Evolutionary conservation across 2,113 vertebrate species (phyloP).

Genomic region (Halcyon malimbica): DNA sequence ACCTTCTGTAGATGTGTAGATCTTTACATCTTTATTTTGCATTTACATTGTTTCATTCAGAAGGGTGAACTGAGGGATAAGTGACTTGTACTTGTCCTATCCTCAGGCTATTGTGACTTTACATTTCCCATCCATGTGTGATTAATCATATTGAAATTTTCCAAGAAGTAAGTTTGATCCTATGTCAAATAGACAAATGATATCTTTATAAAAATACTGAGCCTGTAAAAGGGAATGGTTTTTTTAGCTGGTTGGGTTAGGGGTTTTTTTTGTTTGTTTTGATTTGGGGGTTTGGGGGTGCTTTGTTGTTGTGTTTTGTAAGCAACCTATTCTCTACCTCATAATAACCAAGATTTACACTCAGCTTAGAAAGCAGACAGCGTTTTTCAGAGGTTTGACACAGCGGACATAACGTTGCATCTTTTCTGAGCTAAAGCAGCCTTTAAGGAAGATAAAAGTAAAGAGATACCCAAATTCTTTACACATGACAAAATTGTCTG

Average conservation of each 20-base stretch:
- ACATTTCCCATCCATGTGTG: background rate
- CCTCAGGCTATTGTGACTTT: background rate
- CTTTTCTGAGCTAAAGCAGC: background rate
- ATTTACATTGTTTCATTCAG: background rate
- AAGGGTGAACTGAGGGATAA: background rate
- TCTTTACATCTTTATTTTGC: background rate
- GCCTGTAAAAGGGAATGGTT: background rate
- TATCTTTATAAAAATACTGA: background rate
- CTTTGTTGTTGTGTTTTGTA: background rate
- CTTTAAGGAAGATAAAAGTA: background rate
- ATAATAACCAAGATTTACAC: background rate
- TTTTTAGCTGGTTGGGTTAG: background rate
- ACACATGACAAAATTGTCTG: background rate
- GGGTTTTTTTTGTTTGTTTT: background rate
- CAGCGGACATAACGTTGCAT: background rate
- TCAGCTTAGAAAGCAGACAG: background rate
- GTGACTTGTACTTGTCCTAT: background rate
- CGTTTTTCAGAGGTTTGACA: background rate
- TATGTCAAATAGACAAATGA: constrained; percentile 8
- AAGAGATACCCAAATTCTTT: background rate
- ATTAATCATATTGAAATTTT: constrained; percentile 53
- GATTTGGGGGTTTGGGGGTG: background rate
- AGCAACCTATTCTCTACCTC: background rate
- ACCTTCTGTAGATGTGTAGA: background rate
- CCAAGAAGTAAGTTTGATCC: constrained; percentile 14